phyloP scores from a whole-genome alignment of 2,797 vertebrate species.

The Vultur gryphus region DNA sequence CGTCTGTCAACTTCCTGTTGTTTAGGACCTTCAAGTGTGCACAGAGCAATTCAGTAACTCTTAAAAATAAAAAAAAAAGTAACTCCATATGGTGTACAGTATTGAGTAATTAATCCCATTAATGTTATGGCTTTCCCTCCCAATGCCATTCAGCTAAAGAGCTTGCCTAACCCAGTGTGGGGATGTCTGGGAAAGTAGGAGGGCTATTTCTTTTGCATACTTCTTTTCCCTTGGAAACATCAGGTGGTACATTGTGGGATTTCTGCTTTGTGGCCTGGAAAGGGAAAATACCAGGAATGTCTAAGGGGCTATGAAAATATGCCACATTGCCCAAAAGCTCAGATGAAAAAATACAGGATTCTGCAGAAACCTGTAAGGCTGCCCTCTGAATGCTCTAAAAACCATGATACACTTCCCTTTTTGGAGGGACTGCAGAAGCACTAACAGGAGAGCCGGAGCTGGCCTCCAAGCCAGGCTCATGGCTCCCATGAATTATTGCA shows the following conservation, averaged over 20 bases:
- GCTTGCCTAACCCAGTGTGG: background rate
- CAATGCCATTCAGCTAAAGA: background rate
- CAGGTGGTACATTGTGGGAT: background rate
- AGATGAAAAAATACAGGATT: background rate
- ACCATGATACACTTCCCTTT: background rate
- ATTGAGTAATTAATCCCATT: background rate
- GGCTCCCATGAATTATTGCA: background rate
- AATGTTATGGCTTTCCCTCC: background rate
- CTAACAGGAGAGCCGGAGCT: background rate
- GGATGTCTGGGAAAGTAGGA: background rate
- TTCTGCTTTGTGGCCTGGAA: background rate
- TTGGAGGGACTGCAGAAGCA: background rate
- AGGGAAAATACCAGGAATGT: background rate
- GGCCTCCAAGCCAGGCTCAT: background rate
- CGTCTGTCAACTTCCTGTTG: background rate
- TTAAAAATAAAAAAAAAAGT: background rate
- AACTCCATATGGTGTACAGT: background rate
- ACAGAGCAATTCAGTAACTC: background rate
- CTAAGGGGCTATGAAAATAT: background rate
- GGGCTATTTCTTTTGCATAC: background rate
- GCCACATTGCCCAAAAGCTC: background rate
- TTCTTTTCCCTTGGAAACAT: background rate
- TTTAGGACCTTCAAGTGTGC: background rate
- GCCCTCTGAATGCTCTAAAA: background rate
- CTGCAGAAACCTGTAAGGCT: background rate